Base-by-base conservation (phyloP, 92 coral and sea anemone genomes). In the Chrysogorgia sp. region DNA sequence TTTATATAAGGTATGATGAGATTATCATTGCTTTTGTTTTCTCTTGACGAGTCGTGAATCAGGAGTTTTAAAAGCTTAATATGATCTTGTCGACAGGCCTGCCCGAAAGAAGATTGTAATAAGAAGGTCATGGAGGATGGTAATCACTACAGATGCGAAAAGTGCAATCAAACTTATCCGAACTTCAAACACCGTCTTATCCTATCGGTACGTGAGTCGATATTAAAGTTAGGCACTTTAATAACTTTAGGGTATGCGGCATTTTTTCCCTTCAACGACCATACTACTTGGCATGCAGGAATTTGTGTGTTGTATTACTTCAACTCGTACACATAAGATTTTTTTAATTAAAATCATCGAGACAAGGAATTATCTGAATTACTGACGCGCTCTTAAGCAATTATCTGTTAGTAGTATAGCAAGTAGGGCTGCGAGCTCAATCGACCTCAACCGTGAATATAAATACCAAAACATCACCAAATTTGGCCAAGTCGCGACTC, bases 121-220 rank as follows among this genome's bases (percentile, higher is more conserved):
- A 94, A 94, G 86, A 94, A 94, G 75, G 96, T 94, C 43, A 91
- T 92, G 20, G 93, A 88, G 33, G 96, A 94, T 48, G 91, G 89
- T 6, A 96, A 92, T 41, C 86, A 81, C 57, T 94, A 89, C 74
- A 90, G 92, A 26, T 94, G 98, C 83, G 98, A 94, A 55, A 94
- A 94, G 64, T 94, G 98, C 85, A 89, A 88, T 84, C 76, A 75
- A 64, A 94, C 80, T 9, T 91, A 70, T 76, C 92, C 92, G 7
- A 71, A 91, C 58, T 94, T 88, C 88, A 89, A 94, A 86, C 81
- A 94, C 84, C 90, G 98, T 53, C 81, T 94, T 7, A 85, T 94
- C 56, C 74, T 91, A 40, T 79, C 67, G 82, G 98, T 94, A 9
- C 22, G 59, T 13, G 17, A 0, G n/a, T 30, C 17, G 10, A n/a